phyloP scores from a whole-genome alignment of 2,797 vertebrate genomes.

The Myotis planiceps region DNA sequence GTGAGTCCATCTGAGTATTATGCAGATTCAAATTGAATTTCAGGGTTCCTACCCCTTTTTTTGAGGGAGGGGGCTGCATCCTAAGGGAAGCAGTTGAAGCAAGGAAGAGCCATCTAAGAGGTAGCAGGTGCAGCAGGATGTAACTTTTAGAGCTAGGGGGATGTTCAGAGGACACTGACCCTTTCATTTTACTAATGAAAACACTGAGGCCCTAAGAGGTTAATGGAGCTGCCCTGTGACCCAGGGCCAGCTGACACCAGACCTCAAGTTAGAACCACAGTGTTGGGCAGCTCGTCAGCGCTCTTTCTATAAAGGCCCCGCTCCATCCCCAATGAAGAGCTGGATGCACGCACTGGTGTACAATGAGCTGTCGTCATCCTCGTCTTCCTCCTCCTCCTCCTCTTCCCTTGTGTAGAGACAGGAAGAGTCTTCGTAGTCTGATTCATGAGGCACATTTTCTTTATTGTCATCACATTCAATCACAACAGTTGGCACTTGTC shows the following conservation, averaged over 20 bases:
- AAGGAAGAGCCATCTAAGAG: neutral
- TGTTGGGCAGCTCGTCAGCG: rapidly evolving
- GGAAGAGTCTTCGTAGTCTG: conserved; percentile 95
- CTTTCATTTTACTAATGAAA: neutral
- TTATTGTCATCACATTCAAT: conserved; percentile 98
- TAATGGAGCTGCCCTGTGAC: neutral
- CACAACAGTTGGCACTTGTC: conserved; percentile 96
- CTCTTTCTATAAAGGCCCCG: neutral
- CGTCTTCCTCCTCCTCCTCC: conserved; percentile 93
- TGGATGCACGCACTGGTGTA: conserved; percentile 91
- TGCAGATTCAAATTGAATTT: neutral
- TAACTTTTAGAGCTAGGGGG: neutral
- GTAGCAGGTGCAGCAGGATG: rapidly evolving
- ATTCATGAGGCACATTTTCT: conserved; percentile 98
- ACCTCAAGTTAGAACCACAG: neutral
- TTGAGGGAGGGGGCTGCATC: neutral
- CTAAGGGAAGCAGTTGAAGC: neutral
- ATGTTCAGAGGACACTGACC: neutral
- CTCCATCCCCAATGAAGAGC: rapidly evolving
- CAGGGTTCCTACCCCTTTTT: neutral
- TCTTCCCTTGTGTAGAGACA: conserved; percentile 96
- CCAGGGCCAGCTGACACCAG: neutral
- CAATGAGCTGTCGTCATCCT: conserved; percentile 93
- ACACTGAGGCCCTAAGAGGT: neutral
- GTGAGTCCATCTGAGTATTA: neutral